These are phyloP conservation scores for Varecia variegata DNA, from an alignment of 2,797 vertebrate genomes.

Conservation along the genomic window DNA sequence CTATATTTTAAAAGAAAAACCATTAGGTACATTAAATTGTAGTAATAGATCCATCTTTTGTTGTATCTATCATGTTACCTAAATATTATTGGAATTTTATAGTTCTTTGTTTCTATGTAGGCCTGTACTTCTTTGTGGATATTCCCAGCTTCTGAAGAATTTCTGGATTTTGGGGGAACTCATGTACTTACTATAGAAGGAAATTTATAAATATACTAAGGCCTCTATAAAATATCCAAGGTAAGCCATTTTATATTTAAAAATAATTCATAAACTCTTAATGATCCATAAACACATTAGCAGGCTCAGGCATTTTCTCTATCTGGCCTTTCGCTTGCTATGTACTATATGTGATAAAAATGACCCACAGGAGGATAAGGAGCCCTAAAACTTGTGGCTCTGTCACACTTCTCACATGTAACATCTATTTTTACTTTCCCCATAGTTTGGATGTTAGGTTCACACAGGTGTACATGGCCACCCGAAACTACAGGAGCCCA, in stretches of 20 bases:
- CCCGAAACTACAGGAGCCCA: not conserved
- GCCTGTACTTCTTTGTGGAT: not conserved
- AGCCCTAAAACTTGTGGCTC: not conserved
- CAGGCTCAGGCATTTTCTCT: not conserved
- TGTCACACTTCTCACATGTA: not conserved
- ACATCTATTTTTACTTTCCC: not conserved
- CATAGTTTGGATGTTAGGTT: not conserved
- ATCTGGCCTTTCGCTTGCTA: not conserved
- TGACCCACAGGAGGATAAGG: not conserved
- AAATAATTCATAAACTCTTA: not conserved
- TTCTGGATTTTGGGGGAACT: not conserved
- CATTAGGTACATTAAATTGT: not conserved
- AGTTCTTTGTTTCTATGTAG: not conserved
- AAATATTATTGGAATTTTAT: not conserved
- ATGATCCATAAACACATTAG: not conserved
- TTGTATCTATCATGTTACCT: not conserved
- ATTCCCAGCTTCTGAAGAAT: not conserved
- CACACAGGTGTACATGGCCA: not conserved
- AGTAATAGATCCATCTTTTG: not conserved
- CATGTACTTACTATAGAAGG: not conserved
- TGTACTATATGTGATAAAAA: not conserved
- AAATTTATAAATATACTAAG: not conserved
- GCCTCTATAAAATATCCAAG: not conserved
- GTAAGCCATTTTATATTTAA: not conserved
- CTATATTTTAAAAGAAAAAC: constrained; percentile 5